Percentiles rank a stretch among this genome's conserved stretches.
These are phyloP conservation scores for Gibbula magus DNA, from an alignment of 2,888 invertebrate species.

Conservation along the genomic window DNA sequence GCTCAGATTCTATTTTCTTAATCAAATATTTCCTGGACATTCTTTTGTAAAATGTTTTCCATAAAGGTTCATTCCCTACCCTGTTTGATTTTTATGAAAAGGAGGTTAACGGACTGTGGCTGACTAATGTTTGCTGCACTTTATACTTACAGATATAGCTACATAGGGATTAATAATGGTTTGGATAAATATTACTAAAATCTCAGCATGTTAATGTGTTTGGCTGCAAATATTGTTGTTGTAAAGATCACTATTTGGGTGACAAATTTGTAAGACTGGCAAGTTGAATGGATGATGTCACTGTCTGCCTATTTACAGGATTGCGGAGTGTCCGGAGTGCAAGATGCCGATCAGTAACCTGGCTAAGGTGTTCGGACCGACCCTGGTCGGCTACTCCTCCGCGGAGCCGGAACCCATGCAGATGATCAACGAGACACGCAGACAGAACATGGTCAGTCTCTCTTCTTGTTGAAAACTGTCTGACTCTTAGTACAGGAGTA, in stretches of 20 bases:
- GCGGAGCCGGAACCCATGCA: slow-evolving; percentile 80
- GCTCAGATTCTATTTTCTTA: neutral
- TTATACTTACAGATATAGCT: no score
- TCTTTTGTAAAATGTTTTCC: neutral
- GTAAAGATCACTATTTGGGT: no score
- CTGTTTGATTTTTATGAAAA: no score
- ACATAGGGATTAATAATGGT: no score
- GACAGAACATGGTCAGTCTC: slow-evolving; percentile 77
- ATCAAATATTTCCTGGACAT: neutral
- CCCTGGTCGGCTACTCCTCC: slow-evolving; percentile 91
- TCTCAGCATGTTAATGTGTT: no score
- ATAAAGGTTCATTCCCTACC: no score
- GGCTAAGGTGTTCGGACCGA: slow-evolving; percentile 94
- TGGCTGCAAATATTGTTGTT: no score
- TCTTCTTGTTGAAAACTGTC: no score
- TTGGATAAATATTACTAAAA: no score
- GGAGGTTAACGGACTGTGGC: no score
- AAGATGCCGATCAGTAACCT: slow-evolving; percentile 94
- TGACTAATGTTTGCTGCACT: no score
- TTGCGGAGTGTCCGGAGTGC: slow-evolving; percentile 87
- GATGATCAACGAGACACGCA: slow-evolving; percentile 86
- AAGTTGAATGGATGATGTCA: neutral
- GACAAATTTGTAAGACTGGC: no score
- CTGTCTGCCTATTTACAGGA: slow-evolving; percentile 77
- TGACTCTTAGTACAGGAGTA: neutral